A percentile compares a stretch with the other conserved stretches of the same genome.
These are phyloP conservation scores for Drosophila planitibia DNA, from an alignment of 2,888 invertebrate species.

Conservation along the genomic window DNA sequence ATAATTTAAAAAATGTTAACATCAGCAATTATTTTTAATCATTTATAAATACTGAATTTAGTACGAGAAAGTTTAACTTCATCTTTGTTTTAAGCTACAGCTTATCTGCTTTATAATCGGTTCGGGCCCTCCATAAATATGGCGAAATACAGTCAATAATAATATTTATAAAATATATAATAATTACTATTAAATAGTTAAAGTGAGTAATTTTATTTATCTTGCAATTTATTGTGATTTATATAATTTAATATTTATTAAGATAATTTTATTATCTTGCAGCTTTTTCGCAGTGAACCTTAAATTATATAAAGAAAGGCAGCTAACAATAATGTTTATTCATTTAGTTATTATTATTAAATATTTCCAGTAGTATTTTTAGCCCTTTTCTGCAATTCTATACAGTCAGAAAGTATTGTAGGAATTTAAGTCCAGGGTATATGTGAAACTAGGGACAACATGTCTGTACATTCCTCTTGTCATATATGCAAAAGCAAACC, in stretches of 20 bases:
- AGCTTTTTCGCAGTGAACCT: background rate
- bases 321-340: background rate
- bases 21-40: background rate
- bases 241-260: background rate
- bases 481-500: slow-evolving; percentile 45
- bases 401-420: background rate
- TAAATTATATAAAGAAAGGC: background rate
- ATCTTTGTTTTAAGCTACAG: background rate
- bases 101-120: background rate
- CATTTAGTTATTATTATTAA: background rate
- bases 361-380: background rate
- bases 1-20: no score
- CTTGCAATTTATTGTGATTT: background rate
- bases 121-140: background rate
- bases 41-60: background rate
- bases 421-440: slow-evolving; percentile 34
- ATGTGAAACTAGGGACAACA: slow-evolving; percentile 5
- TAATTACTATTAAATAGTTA: background rate
- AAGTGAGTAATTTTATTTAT: background rate
- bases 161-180: background rate
- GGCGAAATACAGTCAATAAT: background rate
- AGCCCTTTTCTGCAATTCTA: no score
- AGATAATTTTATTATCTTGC: background rate
- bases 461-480: slow-evolving; percentile 10
- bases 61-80: background rate